These are phyloP conservation scores for Mechanitis mazaeus DNA, from an alignment of 2,888 invertebrate genomes.

Conservation along the genomic window DNA sequence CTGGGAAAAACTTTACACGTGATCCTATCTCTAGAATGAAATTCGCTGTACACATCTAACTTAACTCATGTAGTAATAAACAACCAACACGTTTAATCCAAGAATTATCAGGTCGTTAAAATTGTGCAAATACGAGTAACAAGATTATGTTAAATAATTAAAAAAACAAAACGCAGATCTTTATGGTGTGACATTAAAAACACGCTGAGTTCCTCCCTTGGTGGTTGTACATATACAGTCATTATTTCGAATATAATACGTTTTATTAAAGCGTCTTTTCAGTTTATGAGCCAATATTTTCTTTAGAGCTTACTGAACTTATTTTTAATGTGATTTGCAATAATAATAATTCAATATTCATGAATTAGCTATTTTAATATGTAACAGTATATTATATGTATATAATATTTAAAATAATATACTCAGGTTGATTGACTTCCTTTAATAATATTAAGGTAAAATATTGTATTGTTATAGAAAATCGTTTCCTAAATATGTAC, in stretches of 20 bases:
- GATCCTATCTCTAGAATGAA: too few species aligned
- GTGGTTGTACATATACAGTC: constrained; percentile 18
- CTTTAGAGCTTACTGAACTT: neutral
- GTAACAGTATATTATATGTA: too few species aligned
- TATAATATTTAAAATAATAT: too few species aligned
- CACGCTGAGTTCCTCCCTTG: constrained; percentile 21
- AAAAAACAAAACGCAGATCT: constrained; percentile 24
- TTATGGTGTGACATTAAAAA: constrained; percentile 26
- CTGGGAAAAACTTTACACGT: too few species aligned
- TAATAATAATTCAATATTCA: too few species aligned
- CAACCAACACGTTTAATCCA: neutral
- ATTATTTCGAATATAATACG: neutral
- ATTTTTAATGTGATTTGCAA: too few species aligned
- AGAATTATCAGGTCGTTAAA: neutral
- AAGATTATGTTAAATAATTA: constrained; percentile 26
- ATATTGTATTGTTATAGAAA: neutral
- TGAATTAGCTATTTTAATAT: too few species aligned
- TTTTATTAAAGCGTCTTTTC: neutral
- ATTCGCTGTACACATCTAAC: too few species aligned
- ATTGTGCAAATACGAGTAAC: constrained; percentile 17
- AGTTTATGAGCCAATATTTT: neutral
- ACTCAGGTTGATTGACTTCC: too few species aligned
- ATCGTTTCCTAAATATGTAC: constrained; percentile 26
- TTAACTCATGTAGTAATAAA: neutral
- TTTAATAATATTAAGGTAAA: neutral